Evolutionary conservation across 1,140 invertebrate genomes (phyloP), one percentile per base, ranked within the genome.

Genomic region (Plutomurus gul): DNA sequence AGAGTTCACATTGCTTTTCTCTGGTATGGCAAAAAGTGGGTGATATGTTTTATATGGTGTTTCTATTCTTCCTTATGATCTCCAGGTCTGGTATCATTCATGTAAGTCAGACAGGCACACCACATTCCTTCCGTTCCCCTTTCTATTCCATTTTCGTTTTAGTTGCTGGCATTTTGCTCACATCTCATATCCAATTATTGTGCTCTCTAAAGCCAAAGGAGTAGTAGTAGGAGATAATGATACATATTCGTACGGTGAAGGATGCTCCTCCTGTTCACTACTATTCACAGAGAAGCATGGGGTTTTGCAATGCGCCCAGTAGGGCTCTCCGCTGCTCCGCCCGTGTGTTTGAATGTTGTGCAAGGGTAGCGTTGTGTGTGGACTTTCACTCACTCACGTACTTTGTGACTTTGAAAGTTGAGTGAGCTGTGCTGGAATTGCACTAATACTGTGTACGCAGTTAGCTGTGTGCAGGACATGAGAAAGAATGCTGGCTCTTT

Each of bases 111-210:
- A 51, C 56, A 18, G 30, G 25, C 56, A 18, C 20, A 65, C 56
- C 56, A 65, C 27, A 65, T 65, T 65, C 56, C 56, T 33, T 65
- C 56, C 56, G 56, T 65, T 65, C 36, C 56, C 56, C 56, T 65
- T 65, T 65, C 56, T 65, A 27, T 33, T 65, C 56, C 56, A 65
- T 65, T 65, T 43, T 43, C 39, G 2, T 8, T 65, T 65, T 33
- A 65, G 56, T 65, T 65, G 11, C 27, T 65, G 27, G 56, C 56
- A 33, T 65, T 33, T 65, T 65, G 56, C 27, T 33, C 56, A 33
- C 56, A 65, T 65, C 27, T 33, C 56, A 65, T 65, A 65, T 65
- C 25, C 56, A 65, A 65, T 65, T 65, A 65, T 65, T 65, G 27
- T 33, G 27, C 51, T 65, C 56, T 33, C 56, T 65, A 18, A 65